Base-by-base conservation (phyloP, 2,113 vertebrate species). In the Plestiodon gilberti region DNA sequence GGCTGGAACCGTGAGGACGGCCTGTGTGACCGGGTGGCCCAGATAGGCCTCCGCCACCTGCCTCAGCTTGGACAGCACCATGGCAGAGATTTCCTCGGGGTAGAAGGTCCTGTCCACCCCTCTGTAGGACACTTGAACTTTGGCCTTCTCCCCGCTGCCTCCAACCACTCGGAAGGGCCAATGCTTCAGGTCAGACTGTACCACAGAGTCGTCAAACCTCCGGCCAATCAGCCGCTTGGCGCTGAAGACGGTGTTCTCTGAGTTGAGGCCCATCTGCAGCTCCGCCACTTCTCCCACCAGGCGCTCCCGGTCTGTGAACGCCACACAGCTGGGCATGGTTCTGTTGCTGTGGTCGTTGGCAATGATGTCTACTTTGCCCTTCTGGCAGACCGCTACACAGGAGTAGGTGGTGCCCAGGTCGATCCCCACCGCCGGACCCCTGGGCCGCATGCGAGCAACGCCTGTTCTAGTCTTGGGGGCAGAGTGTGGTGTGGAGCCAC, bases 11-110 rank as follows among this genome's bases (percentile, higher is more conserved):
- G 87, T 3, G 81, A 87, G 65, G 64, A 79, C 10, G 6, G 77
- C 67, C 57, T 84, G 86, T 9, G 79, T 83, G 84, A 90, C 40
- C 0, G 70, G 55, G 17, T 69, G 61, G 78, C 88, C 88, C 20
- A 89, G 73, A 59, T 87, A 82, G 17, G 73, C 71, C 74, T 89
- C 88, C 0, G 85, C 88, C 1, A 30, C 82, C 74, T 87, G 84
- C 85, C 83, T 89, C 85, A 89, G 76, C 64, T 87, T 89, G 38
- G 80, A 33, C 17, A 89, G 62, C 23, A 89, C 73, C 62, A 84
- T 69, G 57, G 83, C 65, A 0, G 83, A 70, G 43, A 84, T 8
- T 2, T 71, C 78, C 83, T 86, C 13, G 0, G 22, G 77, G 25
- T 82, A 88, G 22, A 78, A 81, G 4, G 76, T 1, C 59, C 59